Percentiles rank a stretch among this genome's conserved stretches.
These are phyloP conservation scores for Amphiprion clarkii DNA, from an alignment of 2,797 vertebrate species.

Conservation along the genomic window DNA sequence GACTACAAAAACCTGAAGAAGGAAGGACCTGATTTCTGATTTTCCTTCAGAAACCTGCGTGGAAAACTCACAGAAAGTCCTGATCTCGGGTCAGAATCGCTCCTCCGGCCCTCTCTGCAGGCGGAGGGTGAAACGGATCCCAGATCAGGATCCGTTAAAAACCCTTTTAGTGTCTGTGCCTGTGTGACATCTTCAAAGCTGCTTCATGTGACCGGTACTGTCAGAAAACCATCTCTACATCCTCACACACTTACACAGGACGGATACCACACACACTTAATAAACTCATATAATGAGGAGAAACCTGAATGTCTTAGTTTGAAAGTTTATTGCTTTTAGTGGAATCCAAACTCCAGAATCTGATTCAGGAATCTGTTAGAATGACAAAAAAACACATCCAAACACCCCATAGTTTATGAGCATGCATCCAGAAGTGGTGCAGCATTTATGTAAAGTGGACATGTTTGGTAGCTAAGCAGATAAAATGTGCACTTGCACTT, in stretches of 20 bases:
- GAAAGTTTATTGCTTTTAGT: not conserved
- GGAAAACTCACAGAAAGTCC: not conserved
- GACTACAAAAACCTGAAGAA: constrained; percentile 93
- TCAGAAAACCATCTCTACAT: constrained; percentile 8
- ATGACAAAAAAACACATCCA: not conserved
- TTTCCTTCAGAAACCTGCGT: constrained; percentile 9
- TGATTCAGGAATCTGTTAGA: constrained; percentile 10
- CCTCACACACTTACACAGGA: not conserved
- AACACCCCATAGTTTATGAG: no score
- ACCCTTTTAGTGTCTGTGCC: constrained; percentile 18
- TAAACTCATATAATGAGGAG: not conserved
- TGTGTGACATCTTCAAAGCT: constrained; percentile 30
- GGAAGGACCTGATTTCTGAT: constrained; percentile 91
- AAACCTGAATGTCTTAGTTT: not conserved
- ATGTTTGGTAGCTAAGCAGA: no score
- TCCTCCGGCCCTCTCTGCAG: not conserved
- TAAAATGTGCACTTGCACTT: not conserved
- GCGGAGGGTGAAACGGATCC: constrained; percentile 12
- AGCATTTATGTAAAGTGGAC: no score
- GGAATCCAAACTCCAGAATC: not conserved
- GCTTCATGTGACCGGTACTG: constrained; percentile 2
- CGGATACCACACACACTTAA: not conserved
- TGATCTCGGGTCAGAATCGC: constrained; percentile 26
- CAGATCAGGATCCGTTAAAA: not conserved
- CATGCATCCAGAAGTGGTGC: not conserved